A percentile compares a stretch with the other conserved stretches of the same genome.
Evolutionary conservation across 2,797 vertebrate genomes (phyloP).

Genomic region (Sarcoramphus papa): DNA sequence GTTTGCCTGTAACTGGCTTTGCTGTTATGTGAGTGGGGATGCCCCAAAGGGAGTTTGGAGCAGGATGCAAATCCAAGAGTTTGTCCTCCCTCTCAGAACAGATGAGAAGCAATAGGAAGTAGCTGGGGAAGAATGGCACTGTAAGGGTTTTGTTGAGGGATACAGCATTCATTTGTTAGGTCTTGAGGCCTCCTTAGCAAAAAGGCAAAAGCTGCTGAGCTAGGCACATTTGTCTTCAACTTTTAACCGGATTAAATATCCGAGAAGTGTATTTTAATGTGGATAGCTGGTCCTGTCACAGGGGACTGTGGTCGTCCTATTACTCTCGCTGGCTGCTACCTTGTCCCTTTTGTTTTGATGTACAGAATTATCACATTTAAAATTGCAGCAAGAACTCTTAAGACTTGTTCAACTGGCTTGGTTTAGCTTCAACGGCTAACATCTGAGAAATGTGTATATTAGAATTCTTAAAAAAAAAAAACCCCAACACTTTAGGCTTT

Average conservation of each 20-base stretch:
- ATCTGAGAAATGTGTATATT: slow-evolving; percentile 15
- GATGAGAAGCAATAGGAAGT: neutral
- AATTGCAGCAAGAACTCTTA: slow-evolving; percentile 5
- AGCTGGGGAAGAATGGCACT: neutral
- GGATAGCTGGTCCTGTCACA: neutral
- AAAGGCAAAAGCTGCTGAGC: neutral
- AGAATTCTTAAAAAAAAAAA: neutral
- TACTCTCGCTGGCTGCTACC: neutral
- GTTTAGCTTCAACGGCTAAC: neutral
- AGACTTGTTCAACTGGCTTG: slow-evolving; percentile 32
- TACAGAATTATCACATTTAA: neutral
- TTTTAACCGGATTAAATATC: neutral
- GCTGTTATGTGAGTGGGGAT: neutral
- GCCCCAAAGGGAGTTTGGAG: neutral
- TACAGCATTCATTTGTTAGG: neutral
- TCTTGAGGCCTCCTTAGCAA: neutral
- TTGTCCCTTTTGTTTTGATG: neutral
- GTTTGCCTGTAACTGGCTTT: neutral
- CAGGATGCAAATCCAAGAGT: neutral
- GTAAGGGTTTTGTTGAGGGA: neutral
- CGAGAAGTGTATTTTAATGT: neutral
- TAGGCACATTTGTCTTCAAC: neutral
- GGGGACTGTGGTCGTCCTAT: neutral
- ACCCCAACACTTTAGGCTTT: neutral
- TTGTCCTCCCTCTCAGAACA: neutral